These are phyloP conservation scores for Cryptomyrus ogoouensis DNA, from an alignment of 2,113 vertebrate species.

Conservation along the genomic window DNA sequence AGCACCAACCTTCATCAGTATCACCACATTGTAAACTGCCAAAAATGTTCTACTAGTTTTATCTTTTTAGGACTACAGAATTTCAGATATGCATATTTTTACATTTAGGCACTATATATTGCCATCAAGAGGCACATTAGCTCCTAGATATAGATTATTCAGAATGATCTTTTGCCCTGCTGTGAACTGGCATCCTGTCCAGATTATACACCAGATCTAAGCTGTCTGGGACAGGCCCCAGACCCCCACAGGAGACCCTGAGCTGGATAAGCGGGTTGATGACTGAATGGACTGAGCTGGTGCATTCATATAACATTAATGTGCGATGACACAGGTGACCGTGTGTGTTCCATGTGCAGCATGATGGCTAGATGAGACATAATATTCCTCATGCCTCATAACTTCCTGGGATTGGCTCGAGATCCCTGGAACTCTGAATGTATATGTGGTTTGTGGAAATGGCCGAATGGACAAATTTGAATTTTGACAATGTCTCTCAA, in stretches of 20 bases:
- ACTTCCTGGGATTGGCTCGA: neutral
- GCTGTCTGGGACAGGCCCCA: neutral
- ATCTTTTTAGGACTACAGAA: neutral
- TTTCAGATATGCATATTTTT: neutral
- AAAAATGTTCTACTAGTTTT: neutral
- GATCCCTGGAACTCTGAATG: neutral
- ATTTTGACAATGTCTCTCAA: neutral
- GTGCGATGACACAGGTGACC: neutral
- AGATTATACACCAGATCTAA: neutral
- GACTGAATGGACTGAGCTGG: neutral
- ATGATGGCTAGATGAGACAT: neutral
- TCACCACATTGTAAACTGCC: neutral
- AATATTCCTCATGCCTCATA: neutral
- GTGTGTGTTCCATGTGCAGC: neutral
- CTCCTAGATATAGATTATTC: neutral
- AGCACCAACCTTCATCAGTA: neutral
- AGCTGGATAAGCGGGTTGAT: neutral
- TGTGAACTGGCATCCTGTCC: neutral
- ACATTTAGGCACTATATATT: neutral
- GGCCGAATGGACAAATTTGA: neutral
- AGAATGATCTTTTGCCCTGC: neutral
- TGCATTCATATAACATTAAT: neutral
- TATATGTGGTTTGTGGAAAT: neutral
- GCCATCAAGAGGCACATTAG: neutral
- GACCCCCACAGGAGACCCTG: neutral